phyloP scores from a whole-genome alignment of 2,797 vertebrate species.

The Ara ararauna region DNA sequence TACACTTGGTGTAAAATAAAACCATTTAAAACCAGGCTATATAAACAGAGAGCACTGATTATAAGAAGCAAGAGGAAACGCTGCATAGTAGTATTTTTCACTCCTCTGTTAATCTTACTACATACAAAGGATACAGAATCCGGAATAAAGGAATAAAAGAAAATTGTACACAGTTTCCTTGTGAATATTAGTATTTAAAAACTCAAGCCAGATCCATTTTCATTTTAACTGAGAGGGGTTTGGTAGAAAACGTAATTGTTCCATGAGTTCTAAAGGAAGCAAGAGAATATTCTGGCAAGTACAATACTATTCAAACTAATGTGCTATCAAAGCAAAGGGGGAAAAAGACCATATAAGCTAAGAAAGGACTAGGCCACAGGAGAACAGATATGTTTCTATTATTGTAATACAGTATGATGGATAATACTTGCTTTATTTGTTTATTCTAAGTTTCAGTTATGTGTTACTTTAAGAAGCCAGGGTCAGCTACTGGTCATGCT shows the following conservation, averaged over 20 bases:
- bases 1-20: background rate
- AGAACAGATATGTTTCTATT: background rate
- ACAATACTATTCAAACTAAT: background rate
- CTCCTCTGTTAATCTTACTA: background rate
- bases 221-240: background rate
- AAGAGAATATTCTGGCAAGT: background rate
- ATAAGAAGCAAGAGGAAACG: background rate
- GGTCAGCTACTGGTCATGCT: background rate
- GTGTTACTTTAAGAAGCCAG: background rate
- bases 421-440: background rate
- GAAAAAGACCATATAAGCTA: background rate
- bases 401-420: background rate
- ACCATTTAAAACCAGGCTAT: background rate
- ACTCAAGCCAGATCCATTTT: background rate
- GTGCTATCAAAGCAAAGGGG: background rate
- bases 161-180: background rate
- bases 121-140: background rate
- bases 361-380: background rate
- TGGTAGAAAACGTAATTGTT: background rate
- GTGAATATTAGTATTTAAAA: background rate
- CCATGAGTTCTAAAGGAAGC: background rate
- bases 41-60: background rate
- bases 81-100: background rate
- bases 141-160: background rate
- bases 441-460: background rate